Base-by-base conservation (phyloP, 2,797 vertebrate genomes). In the Picus viridis region DNA sequence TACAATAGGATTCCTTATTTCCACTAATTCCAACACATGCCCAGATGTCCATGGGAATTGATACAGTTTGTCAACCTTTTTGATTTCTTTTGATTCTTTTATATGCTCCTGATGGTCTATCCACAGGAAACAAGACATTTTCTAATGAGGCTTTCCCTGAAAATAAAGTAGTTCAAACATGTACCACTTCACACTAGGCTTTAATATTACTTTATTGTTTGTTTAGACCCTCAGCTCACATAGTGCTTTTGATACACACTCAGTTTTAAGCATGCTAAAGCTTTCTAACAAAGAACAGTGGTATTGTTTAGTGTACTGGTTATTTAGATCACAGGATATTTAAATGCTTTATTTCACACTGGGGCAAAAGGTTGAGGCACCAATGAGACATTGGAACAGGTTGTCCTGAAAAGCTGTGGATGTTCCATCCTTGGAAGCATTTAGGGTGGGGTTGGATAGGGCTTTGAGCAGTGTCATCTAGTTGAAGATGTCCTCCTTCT, bases 381-480 rank as follows among this genome's bases (percentile, higher is more conserved):
- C 5, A 32, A 16, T 71, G 43, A 92, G 36, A 45, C 10, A 11
- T 7, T 24, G 49, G 49, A 51, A 51, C 22, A 51, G 49, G 23
- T 51, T 51, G 49, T 12, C 6, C 47, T 49, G 47, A 23, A 22
- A 23, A 23, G 22, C 47, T 49, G 47, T 49, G 47, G 22, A 23
- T 23, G 20, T 24, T 47, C 8, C 1, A 0, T 47, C 22, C 9
- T 16, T 62, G n/a, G 43, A 29, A 32, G 10, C 16, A 7, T 57
- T 84, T 79, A 57, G 24, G 45, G 4, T 2, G 45, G 57, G 20
- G 13, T 0, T 58, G 45, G 51, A 64, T 5, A 0, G 0, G 8
- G 4, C n/a, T 65, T 59, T 64, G 22, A 68, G n/a, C 24, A 71
- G 6, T 11, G 4, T 51, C 12, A 1, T 74, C n/a, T 53, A 24